phyloP scores from a whole-genome alignment of 1,140 invertebrate species.

The Calliphora vicina region DNA sequence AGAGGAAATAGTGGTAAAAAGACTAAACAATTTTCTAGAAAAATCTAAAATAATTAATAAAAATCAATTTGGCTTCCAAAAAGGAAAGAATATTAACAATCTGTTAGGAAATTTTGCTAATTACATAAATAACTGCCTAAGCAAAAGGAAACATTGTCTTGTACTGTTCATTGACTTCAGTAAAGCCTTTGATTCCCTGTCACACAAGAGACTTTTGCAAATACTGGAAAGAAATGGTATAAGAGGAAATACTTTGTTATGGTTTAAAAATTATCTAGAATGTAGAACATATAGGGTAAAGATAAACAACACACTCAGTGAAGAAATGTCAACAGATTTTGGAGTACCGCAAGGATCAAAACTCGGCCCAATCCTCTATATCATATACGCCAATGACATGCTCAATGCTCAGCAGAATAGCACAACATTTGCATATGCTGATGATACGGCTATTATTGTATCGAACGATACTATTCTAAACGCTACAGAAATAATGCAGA shows the following conservation, averaged over 20 bases:
- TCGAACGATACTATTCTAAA: too few species aligned
- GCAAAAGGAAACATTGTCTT: not conserved
- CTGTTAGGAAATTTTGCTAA: not conserved
- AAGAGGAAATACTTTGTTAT: not conserved
- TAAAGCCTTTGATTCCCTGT: not conserved
- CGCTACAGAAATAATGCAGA: too few species aligned
- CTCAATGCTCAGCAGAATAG: too few species aligned
- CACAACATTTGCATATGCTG: too few species aligned
- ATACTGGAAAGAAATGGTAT: not conserved
- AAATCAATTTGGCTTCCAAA: not conserved
- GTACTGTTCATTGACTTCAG: not conserved
- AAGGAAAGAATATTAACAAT: not conserved
- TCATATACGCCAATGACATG: too few species aligned
- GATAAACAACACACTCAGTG: not conserved
- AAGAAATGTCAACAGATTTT: not conserved
- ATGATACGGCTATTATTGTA: too few species aligned
- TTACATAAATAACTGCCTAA: not conserved
- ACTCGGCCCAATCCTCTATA: too few species aligned
- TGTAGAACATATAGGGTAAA: not conserved
- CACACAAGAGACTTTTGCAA: not conserved
- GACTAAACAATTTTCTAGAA: not conserved
- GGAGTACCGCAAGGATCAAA: too few species aligned
- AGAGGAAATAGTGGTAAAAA: not conserved
- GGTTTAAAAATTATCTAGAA: not conserved
- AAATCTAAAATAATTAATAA: not conserved